Conservation (phyloP, 2,888 invertebrate species). For the Rapana venosa region DNA sequence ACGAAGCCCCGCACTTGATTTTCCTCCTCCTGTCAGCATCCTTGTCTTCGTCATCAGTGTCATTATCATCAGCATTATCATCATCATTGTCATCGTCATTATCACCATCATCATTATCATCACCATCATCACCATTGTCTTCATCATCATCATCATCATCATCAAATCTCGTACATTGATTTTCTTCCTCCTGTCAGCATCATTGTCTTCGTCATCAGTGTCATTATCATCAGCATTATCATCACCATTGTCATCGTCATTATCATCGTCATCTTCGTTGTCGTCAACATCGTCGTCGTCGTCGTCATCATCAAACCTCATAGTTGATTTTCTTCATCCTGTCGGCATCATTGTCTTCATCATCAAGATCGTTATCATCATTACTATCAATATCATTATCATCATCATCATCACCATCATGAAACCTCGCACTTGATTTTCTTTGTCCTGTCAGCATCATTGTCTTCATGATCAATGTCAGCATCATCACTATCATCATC, state of each 20-base stretch:
- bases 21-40: conserved; percentile 37
- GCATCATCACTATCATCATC: neutral
- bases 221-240: conserved; percentile 12
- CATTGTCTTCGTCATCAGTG: neutral
- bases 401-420: no score
- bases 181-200: neutral
- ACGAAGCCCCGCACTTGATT: conserved; percentile 38
- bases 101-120: neutral
- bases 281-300: neutral
- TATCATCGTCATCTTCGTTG: no score
- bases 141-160: neutral
- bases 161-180: neutral
- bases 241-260: neutral
- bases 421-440: no score
- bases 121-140: neutral
- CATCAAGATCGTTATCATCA: neutral
- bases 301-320: neutral
- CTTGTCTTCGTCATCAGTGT: neutral
- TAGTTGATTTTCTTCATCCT: neutral
- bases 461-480: neutral
- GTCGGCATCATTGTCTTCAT: neutral
- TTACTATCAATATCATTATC: no score
- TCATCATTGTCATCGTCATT: neutral
- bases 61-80: neutral
- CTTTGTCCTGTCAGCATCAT: neutral